Percentiles rank a stretch among this genome's conserved stretches.
Conservation (phyloP, 2,113 vertebrate species). For the Phoenicopterus ruber region DNA sequence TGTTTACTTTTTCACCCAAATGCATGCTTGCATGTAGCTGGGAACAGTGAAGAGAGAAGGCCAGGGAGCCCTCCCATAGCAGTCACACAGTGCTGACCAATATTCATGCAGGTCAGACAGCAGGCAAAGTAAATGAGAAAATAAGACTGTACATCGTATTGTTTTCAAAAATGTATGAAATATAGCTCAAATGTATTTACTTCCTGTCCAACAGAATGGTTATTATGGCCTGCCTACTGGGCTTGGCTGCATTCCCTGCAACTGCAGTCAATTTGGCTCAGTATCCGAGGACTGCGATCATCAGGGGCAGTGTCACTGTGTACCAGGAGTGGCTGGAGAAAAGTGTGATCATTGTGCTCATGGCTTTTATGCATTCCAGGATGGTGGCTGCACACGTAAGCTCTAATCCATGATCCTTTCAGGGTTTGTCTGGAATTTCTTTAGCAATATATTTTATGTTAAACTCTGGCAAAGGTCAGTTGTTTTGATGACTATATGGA, state of each 20-base stretch:
- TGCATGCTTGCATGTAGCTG: not conserved
- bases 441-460: not conserved
- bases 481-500: not conserved
- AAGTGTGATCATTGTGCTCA: slow-evolving; percentile 83
- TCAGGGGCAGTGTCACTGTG: slow-evolving; percentile 82
- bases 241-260: slow-evolving; percentile 79
- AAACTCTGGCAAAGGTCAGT: not conserved
- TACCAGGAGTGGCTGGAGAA: slow-evolving; percentile 78
- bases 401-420: not conserved
- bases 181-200: not conserved
- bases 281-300: slow-evolving; percentile 75
- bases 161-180: not conserved
- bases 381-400: slow-evolving; percentile 84
- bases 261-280: slow-evolving; percentile 81
- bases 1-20: not conserved
- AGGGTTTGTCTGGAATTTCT: not conserved
- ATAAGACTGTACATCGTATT: not conserved
- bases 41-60: not conserved
- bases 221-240: slow-evolving; percentile 79
- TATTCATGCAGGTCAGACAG: not conserved
- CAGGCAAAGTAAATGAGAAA: not conserved
- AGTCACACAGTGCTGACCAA: not conserved
- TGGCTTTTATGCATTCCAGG: slow-evolving; percentile 79
- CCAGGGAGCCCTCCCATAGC: not conserved
- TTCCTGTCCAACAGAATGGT: slow-evolving; percentile 72